Conservation (phyloP, 2,113 vertebrate species). For the Antechinus stuartii region DNA sequence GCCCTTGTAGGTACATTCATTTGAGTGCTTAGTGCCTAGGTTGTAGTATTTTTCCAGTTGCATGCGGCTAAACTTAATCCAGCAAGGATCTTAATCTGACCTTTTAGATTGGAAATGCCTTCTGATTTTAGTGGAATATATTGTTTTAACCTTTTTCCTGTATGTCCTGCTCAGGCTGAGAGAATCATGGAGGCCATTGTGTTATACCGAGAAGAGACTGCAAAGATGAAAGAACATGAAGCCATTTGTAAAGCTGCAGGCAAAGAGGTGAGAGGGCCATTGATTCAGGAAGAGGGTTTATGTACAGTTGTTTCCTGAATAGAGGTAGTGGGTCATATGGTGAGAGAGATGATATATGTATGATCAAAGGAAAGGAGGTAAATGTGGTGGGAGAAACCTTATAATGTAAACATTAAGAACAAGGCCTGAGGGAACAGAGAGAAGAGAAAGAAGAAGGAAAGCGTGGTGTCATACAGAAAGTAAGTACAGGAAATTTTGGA, state of each 20-base stretch:
- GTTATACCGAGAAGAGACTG: constrained; percentile 91
- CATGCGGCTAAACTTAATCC: constrained; percentile 32
- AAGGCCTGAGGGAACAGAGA: background rate
- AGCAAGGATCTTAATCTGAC: background rate
- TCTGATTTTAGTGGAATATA: background rate
- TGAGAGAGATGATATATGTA: background rate
- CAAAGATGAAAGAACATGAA: constrained; percentile 90
- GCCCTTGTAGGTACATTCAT: background rate
- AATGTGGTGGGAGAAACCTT: background rate
- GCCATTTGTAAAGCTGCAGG: constrained; percentile 90
- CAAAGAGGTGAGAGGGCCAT: constrained; percentile 88
- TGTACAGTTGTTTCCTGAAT: background rate
- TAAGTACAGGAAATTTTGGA: background rate
- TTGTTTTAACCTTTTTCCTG: constrained; percentile 18
- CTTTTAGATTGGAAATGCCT: background rate
- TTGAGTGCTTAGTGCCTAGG: background rate
- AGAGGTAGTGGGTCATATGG: background rate
- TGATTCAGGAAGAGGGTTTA: background rate
- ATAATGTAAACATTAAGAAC: background rate
- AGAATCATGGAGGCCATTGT: constrained; percentile 97
- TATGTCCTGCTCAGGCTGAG: constrained; percentile 88
- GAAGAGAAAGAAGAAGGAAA: background rate
- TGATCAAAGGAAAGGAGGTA: background rate
- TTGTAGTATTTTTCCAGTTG: background rate
- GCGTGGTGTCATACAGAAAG: background rate